Evolutionary conservation across 2,113 vertebrate species (phyloP).

Genomic region (Empidonax alnorum): DNA sequence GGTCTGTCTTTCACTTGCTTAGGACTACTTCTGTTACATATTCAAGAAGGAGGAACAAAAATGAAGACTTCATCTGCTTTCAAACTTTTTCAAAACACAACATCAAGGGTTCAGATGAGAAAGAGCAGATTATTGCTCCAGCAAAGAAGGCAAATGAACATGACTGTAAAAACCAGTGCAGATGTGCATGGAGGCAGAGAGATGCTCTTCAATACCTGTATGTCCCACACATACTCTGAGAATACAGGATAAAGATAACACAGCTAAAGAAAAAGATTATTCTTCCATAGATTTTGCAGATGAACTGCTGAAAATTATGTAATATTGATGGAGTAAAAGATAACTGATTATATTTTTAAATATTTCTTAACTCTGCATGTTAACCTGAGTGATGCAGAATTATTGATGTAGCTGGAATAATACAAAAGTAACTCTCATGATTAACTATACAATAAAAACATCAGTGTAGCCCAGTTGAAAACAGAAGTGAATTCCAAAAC

Average conservation of each 20-base stretch:
- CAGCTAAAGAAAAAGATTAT: neutral
- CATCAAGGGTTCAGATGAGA: neutral
- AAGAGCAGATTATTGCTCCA: neutral
- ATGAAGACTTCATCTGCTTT: accelerated
- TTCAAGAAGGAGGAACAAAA: neutral
- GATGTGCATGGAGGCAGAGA: neutral
- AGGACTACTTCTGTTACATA: neutral
- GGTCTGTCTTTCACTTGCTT: neutral
- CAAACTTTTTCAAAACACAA: neutral
- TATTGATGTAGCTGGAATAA: neutral
- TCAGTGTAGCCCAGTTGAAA: neutral
- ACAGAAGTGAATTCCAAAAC: neutral
- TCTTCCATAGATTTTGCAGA: neutral
- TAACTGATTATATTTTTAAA: neutral
- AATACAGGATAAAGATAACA: neutral
- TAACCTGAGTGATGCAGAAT: neutral
- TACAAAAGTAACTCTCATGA: neutral
- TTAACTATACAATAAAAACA: neutral
- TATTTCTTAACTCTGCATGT: neutral
- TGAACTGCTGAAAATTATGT: neutral
- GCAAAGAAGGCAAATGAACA: neutral
- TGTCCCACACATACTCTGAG: neutral
- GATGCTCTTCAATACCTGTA: neutral
- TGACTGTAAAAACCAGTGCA: neutral
- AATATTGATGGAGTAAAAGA: neutral